Percentiles rank a stretch among this genome's conserved stretches.
phyloP scores from a whole-genome alignment of 2,797 vertebrate species.

The Remorina albescens region DNA sequence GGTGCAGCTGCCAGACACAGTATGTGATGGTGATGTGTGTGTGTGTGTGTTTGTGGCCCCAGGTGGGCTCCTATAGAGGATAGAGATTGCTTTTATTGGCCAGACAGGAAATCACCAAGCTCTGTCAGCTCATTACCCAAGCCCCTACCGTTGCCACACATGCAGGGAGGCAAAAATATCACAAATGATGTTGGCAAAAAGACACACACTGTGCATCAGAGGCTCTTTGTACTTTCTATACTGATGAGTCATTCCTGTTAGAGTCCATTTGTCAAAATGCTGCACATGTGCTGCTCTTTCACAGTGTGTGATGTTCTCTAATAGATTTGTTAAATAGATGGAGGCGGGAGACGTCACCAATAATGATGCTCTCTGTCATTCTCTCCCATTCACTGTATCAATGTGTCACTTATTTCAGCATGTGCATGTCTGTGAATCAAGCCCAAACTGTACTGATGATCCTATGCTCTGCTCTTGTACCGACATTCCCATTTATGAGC shows the following conservation, averaged over 20 bases:
- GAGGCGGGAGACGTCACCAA: slow-evolving; percentile 49
- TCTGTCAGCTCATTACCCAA: slow-evolving; percentile 65
- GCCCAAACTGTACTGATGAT: slow-evolving; percentile 60
- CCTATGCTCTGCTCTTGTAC: slow-evolving; percentile 55
- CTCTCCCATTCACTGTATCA: slow-evolving; percentile 51
- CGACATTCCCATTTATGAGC: slow-evolving; percentile 25
- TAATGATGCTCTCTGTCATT: slow-evolving; percentile 67
- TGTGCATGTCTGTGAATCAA: slow-evolving; percentile 22
- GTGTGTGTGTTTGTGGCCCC: slow-evolving; percentile 27
- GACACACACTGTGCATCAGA: slow-evolving; percentile 45
- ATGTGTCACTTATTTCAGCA: slow-evolving; percentile 51
- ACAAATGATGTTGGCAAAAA: slow-evolving; percentile 34
- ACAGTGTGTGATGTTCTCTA: slow-evolving; percentile 52
- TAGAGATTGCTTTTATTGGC: slow-evolving; percentile 74
- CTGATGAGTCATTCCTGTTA: slow-evolving; percentile 58
- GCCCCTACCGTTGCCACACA: slow-evolving; percentile 23
- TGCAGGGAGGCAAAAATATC: slow-evolving; percentile 27
- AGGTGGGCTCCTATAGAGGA: slow-evolving; percentile 65
- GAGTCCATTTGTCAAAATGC: slow-evolving; percentile 53
- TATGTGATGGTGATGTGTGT: slow-evolving; percentile 23
- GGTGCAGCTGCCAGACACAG: slow-evolving; percentile 53
- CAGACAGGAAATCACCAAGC: slow-evolving; percentile 71
- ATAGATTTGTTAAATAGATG: slow-evolving; percentile 70
- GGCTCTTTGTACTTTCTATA: slow-evolving; percentile 52
- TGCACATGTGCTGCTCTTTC: slow-evolving; percentile 50